Base-by-base conservation (phyloP, 2,797 vertebrate species). In the Echeneis naucrates region DNA sequence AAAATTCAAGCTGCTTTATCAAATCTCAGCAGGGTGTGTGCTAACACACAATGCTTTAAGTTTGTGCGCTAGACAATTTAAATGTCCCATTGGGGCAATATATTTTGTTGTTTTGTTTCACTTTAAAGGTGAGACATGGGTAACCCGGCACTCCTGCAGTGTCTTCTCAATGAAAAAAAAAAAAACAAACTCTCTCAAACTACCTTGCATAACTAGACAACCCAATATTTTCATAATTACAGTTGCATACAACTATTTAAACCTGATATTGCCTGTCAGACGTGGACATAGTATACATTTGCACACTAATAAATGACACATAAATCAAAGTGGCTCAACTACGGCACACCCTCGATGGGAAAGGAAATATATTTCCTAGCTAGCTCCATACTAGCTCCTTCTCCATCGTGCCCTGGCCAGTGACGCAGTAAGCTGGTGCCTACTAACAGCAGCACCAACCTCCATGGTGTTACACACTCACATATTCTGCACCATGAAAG, bases 401-500 rank as follows among this genome's bases (percentile, higher is more conserved):
- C 72, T 76, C 63, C 72, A 78, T 53, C 76, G 78, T 84, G 59
- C 72, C 64, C 68, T 70, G 58, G 38, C 81, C 50, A 78, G 79
- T 90, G 86, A 87, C 81, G 86, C 88, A 91, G 86, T 81, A 70
- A 85, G 62, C 78, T n/a, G 7, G 60, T 84, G 76, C 84, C 83
- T 83, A 57, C 72, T 14, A 27, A 45, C 60, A 60, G 60, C 42
- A 81, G 67, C 75, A 65, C 50, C 72, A 48, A 24, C 54, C 71
- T 82, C 30, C 68, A 75, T 68, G 78, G 78, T 55, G 77, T 59
- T 65, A 53, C 72, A 69, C 35, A 51, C 74, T 63, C 56, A 10
- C 81, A 60, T 51, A 54, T 51, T 45, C 58, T 66, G 33, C 54
- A 52, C 54, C 12, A 21, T 47, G 65, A 73, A n/a, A 77, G 44